These are phyloP conservation scores for Poecilus cupreus DNA, from an alignment of 2,888 invertebrate genomes.

Conservation along the genomic window DNA sequence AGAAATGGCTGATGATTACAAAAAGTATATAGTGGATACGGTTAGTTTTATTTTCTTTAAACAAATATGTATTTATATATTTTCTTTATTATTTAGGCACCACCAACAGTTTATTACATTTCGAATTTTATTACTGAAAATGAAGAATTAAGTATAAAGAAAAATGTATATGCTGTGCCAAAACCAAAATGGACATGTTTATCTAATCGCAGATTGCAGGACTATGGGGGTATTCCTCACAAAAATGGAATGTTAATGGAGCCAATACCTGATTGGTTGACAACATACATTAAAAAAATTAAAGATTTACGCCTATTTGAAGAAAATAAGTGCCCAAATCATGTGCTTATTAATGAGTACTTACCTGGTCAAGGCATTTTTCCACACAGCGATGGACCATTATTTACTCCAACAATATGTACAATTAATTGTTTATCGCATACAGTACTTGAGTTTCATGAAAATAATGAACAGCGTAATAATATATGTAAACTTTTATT, in stretches of 20 bases:
- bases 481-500: conserved; percentile 84
- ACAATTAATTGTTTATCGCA: conserved; percentile 95
- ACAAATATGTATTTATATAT: neutral
- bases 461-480: conserved; percentile 72
- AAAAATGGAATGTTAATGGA: conserved; percentile 95
- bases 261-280: conserved; percentile 90
- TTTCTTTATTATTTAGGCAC: conserved; percentile 71
- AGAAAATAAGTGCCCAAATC: conserved; percentile 84
- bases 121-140: conserved; percentile 88
- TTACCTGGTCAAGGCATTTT: conserved; percentile 95
- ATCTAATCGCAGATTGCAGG: conserved; percentile 93
- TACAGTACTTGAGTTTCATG: conserved; percentile 89
- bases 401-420: conserved; percentile 94
- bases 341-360: conserved; percentile 97
- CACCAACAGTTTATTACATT: conserved; percentile 85
- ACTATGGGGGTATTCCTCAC: conserved; percentile 97
- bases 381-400: conserved; percentile 96
- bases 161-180: conserved; percentile 86
- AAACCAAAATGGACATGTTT: conserved; percentile 97
- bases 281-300: conserved; percentile 82
- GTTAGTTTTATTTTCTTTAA: neutral
- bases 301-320: conserved; percentile 81
- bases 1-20: conserved; percentile 15
- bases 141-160: conserved; percentile 83
- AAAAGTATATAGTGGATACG: conserved; percentile 29